These are phyloP conservation scores for Rhabdomys pumilio DNA, from an alignment of 2,797 vertebrate genomes.

Conservation along the genomic window DNA sequence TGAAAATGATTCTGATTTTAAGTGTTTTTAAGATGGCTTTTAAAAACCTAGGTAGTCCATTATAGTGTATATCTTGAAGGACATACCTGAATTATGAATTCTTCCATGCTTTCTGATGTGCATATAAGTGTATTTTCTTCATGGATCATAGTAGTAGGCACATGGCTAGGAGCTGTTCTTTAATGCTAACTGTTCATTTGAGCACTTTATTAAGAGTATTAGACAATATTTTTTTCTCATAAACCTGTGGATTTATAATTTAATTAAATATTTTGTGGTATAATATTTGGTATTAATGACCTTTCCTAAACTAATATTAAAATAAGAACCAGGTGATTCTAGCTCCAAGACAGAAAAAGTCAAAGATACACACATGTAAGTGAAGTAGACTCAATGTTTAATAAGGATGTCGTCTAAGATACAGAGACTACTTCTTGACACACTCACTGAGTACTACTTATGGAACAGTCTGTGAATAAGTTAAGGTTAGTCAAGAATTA, in stretches of 20 bases:
- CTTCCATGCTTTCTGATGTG: neutral
- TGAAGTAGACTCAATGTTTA: neutral
- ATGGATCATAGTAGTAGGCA: neutral
- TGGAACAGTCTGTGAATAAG: neutral
- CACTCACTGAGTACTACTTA: neutral
- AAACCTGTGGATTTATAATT: neutral
- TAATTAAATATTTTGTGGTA: neutral
- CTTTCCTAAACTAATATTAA: conserved; percentile 20
- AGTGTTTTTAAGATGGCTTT: neutral
- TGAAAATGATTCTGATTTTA: neutral
- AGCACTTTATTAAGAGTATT: neutral
- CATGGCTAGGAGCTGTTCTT: neutral
- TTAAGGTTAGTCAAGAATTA: neutral
- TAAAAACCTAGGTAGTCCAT: neutral
- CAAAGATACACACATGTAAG: neutral
- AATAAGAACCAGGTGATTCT: neutral
- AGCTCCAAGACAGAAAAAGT: neutral
- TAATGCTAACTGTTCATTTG: neutral
- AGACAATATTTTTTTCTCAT: neutral
- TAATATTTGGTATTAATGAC: neutral
- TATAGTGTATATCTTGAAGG: neutral
- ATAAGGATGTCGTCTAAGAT: neutral
- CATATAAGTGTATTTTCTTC: neutral
- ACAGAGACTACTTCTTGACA: neutral
- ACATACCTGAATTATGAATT: neutral